Evolutionary conservation across 2,113 vertebrate genomes (phyloP).

Genomic region (Calidris pugnax): DNA sequence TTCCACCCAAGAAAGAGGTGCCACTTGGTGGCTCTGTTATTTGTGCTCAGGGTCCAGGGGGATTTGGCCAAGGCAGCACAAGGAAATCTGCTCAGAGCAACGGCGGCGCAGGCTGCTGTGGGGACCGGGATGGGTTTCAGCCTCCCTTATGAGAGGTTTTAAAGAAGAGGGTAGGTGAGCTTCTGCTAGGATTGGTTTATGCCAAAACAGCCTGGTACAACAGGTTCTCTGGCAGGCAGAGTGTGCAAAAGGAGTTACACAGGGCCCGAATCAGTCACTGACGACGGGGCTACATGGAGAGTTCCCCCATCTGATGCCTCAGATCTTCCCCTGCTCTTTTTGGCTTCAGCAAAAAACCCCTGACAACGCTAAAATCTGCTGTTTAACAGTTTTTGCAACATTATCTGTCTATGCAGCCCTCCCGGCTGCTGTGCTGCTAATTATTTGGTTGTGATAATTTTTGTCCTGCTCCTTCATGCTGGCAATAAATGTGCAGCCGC

Average conservation of each 20-base stretch:
- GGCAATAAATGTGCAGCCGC: background rate
- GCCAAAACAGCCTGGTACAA: background rate
- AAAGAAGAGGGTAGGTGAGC: background rate
- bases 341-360: background rate
- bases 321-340: background rate
- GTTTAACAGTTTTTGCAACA: background rate
- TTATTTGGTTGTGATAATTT: background rate
- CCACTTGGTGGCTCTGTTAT: rapidly evolving
- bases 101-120: rapidly evolving
- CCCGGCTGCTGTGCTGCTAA: background rate
- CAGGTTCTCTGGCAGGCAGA: background rate
- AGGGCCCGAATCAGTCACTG: background rate
- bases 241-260: background rate
- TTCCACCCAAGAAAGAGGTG: background rate
- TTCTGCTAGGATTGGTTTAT: background rate
- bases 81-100: background rate
- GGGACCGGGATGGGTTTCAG: background rate
- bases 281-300: background rate
- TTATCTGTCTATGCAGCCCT: background rate
- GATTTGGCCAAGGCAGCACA: background rate
- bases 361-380: background rate
- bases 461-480: background rate
- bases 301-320: background rate
- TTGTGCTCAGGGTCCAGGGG: rapidly evolving
- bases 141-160: background rate